Percentiles rank a stretch among this genome's conserved stretches.
Conservation (phyloP, 1,140 invertebrate genomes). For the Notospermus geniculatus region DNA sequence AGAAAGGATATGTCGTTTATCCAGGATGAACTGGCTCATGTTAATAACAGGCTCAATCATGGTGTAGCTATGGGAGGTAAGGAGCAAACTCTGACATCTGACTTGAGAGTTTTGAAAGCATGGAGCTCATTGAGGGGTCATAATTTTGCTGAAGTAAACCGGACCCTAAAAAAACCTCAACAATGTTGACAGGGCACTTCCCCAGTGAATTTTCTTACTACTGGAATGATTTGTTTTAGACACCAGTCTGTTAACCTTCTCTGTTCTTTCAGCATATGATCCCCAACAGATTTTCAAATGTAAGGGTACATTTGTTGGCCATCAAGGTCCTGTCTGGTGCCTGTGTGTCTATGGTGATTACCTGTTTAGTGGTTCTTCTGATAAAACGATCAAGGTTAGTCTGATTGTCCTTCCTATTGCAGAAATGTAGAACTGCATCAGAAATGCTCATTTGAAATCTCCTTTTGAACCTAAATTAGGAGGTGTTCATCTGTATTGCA, state of each 20-base stretch:
- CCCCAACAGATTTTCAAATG: constrained; percentile 55
- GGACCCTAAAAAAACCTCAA: no score
- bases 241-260: constrained; percentile 2
- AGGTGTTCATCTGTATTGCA: no score
- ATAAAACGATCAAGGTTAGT: constrained; percentile 52
- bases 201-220: no score
- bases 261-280: constrained; percentile 44
- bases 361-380: constrained; percentile 54
- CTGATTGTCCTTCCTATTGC: background rate
- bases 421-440: no score
- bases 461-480: no score
- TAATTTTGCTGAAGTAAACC: no score
- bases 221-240: no score
- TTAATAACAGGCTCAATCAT: constrained; percentile 42
- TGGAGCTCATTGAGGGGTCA: no score
- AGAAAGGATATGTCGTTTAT: constrained; percentile 30
- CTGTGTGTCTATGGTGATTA: constrained; percentile 49
- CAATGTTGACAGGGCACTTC: no score
- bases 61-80: constrained; percentile 41
- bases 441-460: no score
- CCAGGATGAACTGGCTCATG: constrained; percentile 41
- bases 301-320: constrained; percentile 54
- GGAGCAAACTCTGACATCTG: constrained; percentile 6
- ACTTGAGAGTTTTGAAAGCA: no score
- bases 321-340: constrained; percentile 55